Evolutionary conservation across 2,797 vertebrate genomes (phyloP), one percentile per base, ranked within the genome.

Genomic region (Parambassis ranga): DNA sequence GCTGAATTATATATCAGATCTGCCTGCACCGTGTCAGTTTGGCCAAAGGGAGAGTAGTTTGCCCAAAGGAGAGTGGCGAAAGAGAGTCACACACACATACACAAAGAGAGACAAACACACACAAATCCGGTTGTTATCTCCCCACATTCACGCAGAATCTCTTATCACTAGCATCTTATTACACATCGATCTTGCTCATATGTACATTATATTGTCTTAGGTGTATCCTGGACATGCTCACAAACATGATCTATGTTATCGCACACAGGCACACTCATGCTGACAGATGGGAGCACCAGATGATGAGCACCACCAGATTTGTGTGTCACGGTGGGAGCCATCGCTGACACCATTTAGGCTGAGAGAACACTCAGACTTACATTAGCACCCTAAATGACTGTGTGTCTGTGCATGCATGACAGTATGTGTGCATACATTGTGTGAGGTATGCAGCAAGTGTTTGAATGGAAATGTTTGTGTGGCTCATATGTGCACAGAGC

Each of bases 261-360:
- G 51, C 62, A 47, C 70, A 39, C 58, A 33, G 51, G n/a, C 80
- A 63, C 62, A 36, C 65, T 65, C 19, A 3, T 35, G 62, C 63
- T 82, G 87, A 88, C 91, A 93, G 92, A 93, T 93, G 91, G 92
- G 71, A 81, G 62, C 67, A 88, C 76, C 91, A 91, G 90, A 93
- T 92, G 91, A 92, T 87, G 89, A 83, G 86, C 71, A 48, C 58
- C 77, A 86, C 84, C 87, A 89, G 84, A 91, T 90, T 89, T 86
- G 81, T 87, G 81, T 90, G 67, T 85, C 86, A 50, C 81, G 49
- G 83, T 85, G 72, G 83, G 87, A 88, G 83, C 81, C 81, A 60
- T 80, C 15, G 70, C 81, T 86, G 90, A 90, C 88, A 88, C 88
- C 82, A 61, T 90, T 91, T 87, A 89, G 82, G 72, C 82, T 33